Base-by-base conservation (phyloP, 2,113 vertebrate species). In the Corvus moneduloides region DNA sequence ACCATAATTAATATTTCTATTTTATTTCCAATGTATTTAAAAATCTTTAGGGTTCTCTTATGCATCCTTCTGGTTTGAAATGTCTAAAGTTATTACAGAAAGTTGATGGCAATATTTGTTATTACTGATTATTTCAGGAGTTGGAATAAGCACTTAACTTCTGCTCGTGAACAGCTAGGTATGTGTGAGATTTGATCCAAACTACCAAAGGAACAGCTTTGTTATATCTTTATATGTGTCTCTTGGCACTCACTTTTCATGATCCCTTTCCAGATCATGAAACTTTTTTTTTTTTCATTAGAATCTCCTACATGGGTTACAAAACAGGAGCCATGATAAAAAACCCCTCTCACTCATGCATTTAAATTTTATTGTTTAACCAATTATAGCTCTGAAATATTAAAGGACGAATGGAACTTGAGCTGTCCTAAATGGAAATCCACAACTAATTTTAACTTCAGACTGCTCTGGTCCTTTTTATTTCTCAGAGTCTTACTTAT, bases 121-220 rank as follows among this genome's bases (percentile, higher is more conserved):
- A 37, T 58, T 81, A 88, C 84, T 89, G 81, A 94, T 91, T 95
- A 95, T 85, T 96, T 95, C 48, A 94, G 72, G 13, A 91, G 55
- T 48, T 74, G 48, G 62, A 90, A 89, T 32, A 85, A 44, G 44
- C n/a, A 77, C 26, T 96, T 95, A 87, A 76, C 84, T 91, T 96
- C 68, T 89, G 15, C 28, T 96, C 16, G 17, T 85, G 83, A 93
- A 79, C 33, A 92, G 39, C 35, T 67, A 85, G 28, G 49, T 85
- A 52, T 21, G 56, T 69, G 74, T 80, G 74, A 93, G 41, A 94
- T 87, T 84, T 94, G 51, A 83, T 73, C 67, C 91, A 96, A 85
- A 83, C 37, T 89, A 66, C 62, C 7, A 96, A 93, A 93, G 81
- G 22, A 92, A 78, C 20, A 84, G 23, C 28, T 86, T 93, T 88